A percentile compares a stretch with the other conserved stretches of the same genome.
Conservation (phyloP, 2,888 invertebrate genomes). For the Koerneria pararmatus region DNA sequence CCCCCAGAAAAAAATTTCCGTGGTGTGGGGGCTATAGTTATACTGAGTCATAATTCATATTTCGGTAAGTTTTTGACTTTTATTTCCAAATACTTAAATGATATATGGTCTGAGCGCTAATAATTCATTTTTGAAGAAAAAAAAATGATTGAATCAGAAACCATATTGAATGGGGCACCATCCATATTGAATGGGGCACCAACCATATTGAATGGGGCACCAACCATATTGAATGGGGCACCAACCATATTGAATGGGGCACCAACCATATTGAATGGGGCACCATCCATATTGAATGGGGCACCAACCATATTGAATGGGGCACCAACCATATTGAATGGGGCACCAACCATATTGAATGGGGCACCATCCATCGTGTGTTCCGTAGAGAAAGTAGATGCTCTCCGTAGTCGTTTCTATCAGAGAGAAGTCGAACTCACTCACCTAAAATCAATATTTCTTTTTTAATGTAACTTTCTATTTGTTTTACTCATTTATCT, state of each 20-base stretch:
- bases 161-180: too few species aligned
- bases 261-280: neutral
- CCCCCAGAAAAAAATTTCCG: too few species aligned
- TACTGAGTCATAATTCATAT: too few species aligned
- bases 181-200: neutral
- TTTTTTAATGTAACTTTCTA: neutral
- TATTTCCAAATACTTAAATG: too few species aligned
- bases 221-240: neutral
- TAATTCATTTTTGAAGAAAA: too few species aligned
- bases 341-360: conserved; percentile 32
- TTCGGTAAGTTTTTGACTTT: too few species aligned
- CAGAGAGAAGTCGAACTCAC: conserved; percentile 30
- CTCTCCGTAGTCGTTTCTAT: conserved; percentile 32
- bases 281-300: neutral
- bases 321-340: neutral
- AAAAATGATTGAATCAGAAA: neutral
- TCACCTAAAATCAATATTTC: neutral
- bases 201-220: too few species aligned
- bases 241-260: neutral
- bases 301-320: neutral
- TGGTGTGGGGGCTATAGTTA: too few species aligned
- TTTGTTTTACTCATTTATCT: too few species aligned
- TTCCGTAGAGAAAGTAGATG: conserved; percentile 40
- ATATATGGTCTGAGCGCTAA: too few species aligned
- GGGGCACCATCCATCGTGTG: conserved; percentile 47